A percentile compares a stretch with the other conserved stretches of the same genome.
Evolutionary conservation across 2,113 vertebrate species (phyloP).

Genomic region (Clinocottus analis): DNA sequence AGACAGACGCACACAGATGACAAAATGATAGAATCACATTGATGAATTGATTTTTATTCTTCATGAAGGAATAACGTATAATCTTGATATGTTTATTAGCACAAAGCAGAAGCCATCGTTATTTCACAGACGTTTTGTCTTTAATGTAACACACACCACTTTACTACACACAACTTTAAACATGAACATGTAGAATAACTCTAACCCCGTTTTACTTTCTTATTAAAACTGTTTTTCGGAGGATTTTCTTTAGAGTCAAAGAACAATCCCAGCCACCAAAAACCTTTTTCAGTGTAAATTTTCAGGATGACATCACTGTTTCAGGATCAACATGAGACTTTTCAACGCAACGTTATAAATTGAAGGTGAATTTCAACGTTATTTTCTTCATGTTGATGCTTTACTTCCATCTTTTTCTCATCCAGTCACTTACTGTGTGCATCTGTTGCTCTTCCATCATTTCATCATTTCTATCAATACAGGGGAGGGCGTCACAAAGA

Average conservation of each 20-base stretch:
- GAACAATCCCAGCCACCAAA: too few species aligned
- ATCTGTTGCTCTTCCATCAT: not conserved
- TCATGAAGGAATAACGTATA: not conserved
- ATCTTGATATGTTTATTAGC: not conserved
- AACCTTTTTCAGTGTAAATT: too few species aligned
- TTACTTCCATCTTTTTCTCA: not conserved
- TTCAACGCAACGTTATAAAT: too few species aligned
- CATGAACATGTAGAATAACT: not conserved
- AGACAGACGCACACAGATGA: not conserved
- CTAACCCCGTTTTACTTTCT: too few species aligned
- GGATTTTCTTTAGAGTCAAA: too few species aligned
- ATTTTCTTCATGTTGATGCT: not conserved
- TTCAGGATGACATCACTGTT: too few species aligned
- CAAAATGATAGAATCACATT: not conserved
- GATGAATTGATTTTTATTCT: not conserved
- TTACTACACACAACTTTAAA: not conserved
- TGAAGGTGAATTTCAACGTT: not conserved
- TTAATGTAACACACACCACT: too few species aligned
- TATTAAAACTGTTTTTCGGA: too few species aligned
- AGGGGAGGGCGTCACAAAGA: too few species aligned
- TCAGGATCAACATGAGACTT: too few species aligned
- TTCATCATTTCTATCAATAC: too few species aligned
- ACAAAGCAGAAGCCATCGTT: not conserved
- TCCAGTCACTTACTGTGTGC: not conserved
- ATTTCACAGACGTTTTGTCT: not conserved